phyloP scores from a whole-genome alignment of 2,888 invertebrate species.

The Hemicrepidius hirtus region DNA sequence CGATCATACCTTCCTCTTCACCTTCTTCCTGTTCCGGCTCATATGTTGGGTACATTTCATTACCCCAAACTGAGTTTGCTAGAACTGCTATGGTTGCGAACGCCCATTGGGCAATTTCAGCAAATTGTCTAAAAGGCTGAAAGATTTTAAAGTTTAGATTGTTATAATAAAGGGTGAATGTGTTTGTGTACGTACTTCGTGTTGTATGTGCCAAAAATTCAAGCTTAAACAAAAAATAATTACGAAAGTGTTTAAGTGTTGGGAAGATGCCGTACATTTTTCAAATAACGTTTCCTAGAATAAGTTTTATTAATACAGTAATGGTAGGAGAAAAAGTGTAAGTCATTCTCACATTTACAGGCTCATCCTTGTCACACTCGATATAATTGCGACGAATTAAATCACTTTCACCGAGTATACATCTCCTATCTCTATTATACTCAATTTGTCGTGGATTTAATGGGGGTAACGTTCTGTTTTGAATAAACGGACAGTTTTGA shows the following conservation, averaged over 20 bases:
- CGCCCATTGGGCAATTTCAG: slow-evolving; percentile 76
- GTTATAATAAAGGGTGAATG: too few species aligned
- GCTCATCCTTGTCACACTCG: slow-evolving; percentile 30
- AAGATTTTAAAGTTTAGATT: slow-evolving; percentile 34
- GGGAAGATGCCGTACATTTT: slow-evolving; percentile 29
- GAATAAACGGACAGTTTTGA: slow-evolving; percentile 24
- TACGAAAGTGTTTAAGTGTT: slow-evolving; percentile 15
- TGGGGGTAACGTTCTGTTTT: neutral
- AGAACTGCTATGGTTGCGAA: slow-evolving; percentile 76
- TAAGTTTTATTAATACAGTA: neutral
- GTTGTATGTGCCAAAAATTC: slow-evolving; percentile 13
- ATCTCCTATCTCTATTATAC: slow-evolving; percentile 27
- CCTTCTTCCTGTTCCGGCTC: slow-evolving; percentile 64
- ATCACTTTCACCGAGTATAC: slow-evolving; percentile 6
- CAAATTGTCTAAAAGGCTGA: slow-evolving; percentile 78
- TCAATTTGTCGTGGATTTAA: slow-evolving; percentile 11
- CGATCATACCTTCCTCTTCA: slow-evolving; percentile 70
- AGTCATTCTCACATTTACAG: slow-evolving; percentile 26
- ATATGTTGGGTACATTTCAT: slow-evolving; percentile 68
- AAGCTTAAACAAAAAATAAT: neutral
- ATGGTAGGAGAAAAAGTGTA: neutral
- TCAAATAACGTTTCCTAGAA: slow-evolving; percentile 42
- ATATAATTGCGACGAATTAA: slow-evolving; percentile 2
- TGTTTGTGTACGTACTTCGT: slow-evolving; percentile 24
- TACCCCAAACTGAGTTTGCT: slow-evolving; percentile 74